phyloP scores from a whole-genome alignment of 1,140 invertebrate species.

The Artemia franciscana region DNA sequence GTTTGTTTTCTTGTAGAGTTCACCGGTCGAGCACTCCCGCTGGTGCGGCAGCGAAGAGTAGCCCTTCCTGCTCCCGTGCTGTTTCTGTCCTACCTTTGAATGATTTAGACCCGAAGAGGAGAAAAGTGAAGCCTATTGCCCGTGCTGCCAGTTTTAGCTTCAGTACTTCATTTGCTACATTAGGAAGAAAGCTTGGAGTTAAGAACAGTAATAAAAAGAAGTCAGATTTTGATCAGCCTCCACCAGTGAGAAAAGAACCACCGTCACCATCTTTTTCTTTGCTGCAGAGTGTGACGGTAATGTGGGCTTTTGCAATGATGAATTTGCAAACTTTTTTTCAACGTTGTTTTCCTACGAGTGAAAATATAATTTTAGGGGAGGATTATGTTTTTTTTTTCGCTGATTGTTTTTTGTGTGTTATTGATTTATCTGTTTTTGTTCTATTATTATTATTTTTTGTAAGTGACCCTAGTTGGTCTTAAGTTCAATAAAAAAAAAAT shows the following conservation, averaged over 20 bases:
- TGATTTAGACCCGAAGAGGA: background rate
- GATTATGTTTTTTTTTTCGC: no score
- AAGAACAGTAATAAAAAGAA: background rate
- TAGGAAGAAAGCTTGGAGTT: background rate
- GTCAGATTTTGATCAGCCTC: background rate
- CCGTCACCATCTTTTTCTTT: background rate
- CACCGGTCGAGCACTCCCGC: background rate
- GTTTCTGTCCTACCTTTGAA: background rate
- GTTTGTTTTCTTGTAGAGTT: background rate
- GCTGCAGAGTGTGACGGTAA: background rate
- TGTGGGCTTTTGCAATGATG: background rate
- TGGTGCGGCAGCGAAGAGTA: background rate
- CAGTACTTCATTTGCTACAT: background rate
- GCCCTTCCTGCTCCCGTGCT: background rate
- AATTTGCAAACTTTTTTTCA: no score
- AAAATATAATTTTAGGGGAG: no score
- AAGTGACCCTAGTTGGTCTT: no score
- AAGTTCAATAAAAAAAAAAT: no score
- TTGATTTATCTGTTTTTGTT: no score
- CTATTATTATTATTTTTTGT: no score
- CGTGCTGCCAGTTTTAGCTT: background rate
- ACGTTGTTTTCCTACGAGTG: no score
- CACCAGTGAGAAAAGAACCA: background rate
- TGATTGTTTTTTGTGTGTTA: no score
- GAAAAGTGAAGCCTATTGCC: background rate